Percentiles rank a stretch among this genome's conserved stretches.
Conservation (phyloP, 2,113 vertebrate genomes). For the Malurus alboscapulatus region DNA sequence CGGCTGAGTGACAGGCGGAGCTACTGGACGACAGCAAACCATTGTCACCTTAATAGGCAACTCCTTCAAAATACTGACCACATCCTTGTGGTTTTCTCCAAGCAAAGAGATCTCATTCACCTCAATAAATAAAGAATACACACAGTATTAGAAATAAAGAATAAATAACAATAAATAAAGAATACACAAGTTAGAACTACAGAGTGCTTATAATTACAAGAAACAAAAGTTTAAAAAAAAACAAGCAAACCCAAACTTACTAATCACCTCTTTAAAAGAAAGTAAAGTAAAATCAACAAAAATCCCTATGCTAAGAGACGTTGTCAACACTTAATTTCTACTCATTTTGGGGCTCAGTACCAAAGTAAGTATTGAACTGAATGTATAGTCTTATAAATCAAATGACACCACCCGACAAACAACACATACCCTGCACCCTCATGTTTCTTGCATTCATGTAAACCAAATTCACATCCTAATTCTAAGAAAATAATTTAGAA, state of each 20-base stretch:
- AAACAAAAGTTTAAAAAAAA: background rate
- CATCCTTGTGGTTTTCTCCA: conserved; percentile 92
- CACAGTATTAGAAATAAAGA: too few species aligned
- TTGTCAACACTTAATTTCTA: background rate
- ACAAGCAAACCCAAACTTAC: background rate
- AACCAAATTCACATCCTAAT: background rate
- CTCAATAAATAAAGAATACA: conserved; percentile 64
- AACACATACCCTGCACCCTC: background rate
- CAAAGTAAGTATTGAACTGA: background rate
- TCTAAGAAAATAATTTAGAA: background rate
- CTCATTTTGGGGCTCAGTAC: background rate
- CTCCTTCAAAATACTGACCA: conserved; percentile 91
- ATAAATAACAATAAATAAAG: background rate
- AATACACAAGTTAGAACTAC: background rate
- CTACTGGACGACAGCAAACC: conserved; percentile 87
- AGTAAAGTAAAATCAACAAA: background rate
- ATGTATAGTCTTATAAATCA: background rate
- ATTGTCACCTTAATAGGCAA: conserved; percentile 87
- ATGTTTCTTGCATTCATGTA: background rate
- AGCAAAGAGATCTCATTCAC: conserved; percentile 91
- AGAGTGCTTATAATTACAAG: background rate
- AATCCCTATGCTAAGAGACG: background rate
- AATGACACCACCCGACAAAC: background rate
- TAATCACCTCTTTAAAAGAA: background rate
- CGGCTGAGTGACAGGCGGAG: conserved; percentile 54